phyloP scores from a whole-genome alignment of 2,113 vertebrate genomes.

The Noturus placidus region DNA sequence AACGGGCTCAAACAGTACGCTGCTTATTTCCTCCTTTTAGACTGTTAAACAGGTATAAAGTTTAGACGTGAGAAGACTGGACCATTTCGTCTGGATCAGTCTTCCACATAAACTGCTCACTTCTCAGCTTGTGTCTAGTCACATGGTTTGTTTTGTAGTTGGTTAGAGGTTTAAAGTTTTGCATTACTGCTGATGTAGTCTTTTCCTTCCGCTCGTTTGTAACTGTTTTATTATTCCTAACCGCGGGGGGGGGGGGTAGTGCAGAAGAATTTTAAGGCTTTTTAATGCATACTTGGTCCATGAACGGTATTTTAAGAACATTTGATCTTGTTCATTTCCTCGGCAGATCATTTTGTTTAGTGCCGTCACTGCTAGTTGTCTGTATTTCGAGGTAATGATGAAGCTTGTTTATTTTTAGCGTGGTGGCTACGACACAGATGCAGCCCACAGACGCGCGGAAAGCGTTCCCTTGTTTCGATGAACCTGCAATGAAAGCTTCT shows the following conservation, averaged over 20 bases:
- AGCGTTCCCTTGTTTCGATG: constrained; percentile 78
- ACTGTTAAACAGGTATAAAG: no score
- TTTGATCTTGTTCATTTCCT: not conserved
- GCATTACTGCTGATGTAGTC: not conserved
- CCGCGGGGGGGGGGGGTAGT: no score
- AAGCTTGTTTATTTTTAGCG: constrained; percentile 50
- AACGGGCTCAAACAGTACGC: constrained; percentile 69
- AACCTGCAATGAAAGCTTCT: constrained; percentile 74
- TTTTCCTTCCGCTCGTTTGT: not conserved
- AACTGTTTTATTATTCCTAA: not conserved
- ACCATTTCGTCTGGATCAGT: not conserved
- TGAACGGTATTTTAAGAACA: not conserved
- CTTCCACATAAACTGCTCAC: not conserved
- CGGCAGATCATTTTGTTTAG: not conserved
- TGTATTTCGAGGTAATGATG: not conserved
- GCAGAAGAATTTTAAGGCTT: not conserved
- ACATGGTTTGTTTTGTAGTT: not conserved
- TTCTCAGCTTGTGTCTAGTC: not conserved
- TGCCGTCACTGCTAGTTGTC: not conserved
- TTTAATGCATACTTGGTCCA: not conserved
- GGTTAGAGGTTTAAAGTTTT: not conserved
- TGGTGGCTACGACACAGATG: constrained; percentile 78
- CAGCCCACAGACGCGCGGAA: constrained; percentile 73
- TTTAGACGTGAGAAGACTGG: no score
- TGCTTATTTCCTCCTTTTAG: not conserved